These are phyloP conservation scores for Phaonia tiefii DNA, from an alignment of 2,888 invertebrate species.

Conservation along the genomic window DNA sequence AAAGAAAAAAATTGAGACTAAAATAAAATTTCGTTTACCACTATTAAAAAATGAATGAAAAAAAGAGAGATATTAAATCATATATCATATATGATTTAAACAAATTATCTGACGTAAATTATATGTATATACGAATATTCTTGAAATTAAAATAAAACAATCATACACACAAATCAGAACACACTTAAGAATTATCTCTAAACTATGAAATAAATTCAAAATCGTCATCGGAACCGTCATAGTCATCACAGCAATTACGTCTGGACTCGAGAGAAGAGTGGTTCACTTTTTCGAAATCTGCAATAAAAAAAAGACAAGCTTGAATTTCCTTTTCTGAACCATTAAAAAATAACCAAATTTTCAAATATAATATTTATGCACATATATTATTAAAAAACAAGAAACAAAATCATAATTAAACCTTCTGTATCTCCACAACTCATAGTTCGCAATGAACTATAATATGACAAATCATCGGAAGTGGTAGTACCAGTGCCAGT, in stretches of 20 bases:
- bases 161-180: too few species aligned
- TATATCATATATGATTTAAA: neutral
- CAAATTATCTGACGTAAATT: slow-evolving; percentile 40
- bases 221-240: slow-evolving; percentile 89
- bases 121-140: slow-evolving; percentile 42
- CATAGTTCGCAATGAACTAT: slow-evolving; percentile 60
- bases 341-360: neutral
- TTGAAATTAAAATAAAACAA: neutral
- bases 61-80: slow-evolving; percentile 3
- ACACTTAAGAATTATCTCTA: neutral
- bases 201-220: slow-evolving; percentile 89
- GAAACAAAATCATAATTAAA: slow-evolving; percentile 61
- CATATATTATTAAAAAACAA: slow-evolving; percentile 2
- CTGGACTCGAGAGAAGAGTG: slow-evolving; percentile 67
- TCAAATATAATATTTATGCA: neutral
- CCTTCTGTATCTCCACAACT: slow-evolving; percentile 71
- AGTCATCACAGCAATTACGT: slow-evolving; percentile 80
- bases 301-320: slow-evolving; percentile 44
- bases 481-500: slow-evolving; percentile 47
- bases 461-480: slow-evolving; percentile 59
- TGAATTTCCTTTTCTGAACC: neutral
- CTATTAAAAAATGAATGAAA: slow-evolving; percentile 2
- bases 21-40: slow-evolving; percentile 38
- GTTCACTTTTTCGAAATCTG: slow-evolving; percentile 74
- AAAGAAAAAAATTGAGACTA: slow-evolving; percentile 47